Conservation (phyloP, 2,797 vertebrate genomes). For the Pangasius mekongensis region DNA sequence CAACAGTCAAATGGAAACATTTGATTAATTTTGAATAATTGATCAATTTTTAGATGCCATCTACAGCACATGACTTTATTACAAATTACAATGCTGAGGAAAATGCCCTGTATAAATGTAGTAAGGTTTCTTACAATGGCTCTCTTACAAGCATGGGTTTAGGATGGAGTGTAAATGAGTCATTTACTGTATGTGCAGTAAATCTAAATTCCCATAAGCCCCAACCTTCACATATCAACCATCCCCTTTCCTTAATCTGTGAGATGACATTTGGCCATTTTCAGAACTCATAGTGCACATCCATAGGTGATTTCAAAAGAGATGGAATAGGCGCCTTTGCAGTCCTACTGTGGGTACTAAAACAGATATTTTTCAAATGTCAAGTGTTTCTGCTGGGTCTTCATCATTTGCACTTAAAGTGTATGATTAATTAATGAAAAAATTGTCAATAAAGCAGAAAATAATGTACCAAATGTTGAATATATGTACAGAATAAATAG, state of each 20-base stretch:
- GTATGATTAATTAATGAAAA: not conserved
- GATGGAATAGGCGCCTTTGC: not conserved
- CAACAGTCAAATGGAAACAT: slow-evolving; percentile 14
- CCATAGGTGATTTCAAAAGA: not conserved
- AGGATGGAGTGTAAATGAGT: not conserved
- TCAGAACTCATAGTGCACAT: not conserved
- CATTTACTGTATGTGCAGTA: not conserved
- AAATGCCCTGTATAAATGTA: not conserved
- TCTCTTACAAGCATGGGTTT: slow-evolving; percentile 1
- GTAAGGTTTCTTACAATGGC: not conserved
- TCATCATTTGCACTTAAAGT: not conserved
- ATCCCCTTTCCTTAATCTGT: not conserved
- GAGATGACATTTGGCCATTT: not conserved
- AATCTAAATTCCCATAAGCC: slow-evolving; percentile 10
- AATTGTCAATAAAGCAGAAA: not conserved
- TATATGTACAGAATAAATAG: not conserved
- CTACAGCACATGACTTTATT: slow-evolving; percentile 5
- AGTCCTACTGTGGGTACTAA: not conserved
- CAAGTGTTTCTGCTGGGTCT: not conserved
- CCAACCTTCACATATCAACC: not conserved
- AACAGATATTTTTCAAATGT: not conserved
- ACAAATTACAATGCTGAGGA: not conserved
- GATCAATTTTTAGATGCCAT: not conserved
- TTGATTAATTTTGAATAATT: slow-evolving; percentile 17
- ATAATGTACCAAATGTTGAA: not conserved